Evolutionary conservation across 2,113 vertebrate genomes (phyloP), one percentile per base, ranked within the genome.

Genomic region (Galeopterus variegatus): DNA sequence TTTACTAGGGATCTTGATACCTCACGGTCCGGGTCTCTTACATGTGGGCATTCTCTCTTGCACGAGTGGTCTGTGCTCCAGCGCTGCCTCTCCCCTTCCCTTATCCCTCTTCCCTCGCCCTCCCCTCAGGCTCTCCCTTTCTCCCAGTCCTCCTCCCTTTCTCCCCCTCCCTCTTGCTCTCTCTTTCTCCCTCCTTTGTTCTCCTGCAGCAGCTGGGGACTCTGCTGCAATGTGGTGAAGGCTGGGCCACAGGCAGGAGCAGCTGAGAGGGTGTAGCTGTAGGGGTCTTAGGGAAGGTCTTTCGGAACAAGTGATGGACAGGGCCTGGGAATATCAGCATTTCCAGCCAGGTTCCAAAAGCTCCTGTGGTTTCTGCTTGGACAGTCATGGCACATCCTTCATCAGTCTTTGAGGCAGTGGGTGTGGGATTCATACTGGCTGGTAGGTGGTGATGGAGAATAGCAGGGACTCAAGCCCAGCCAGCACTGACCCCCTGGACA

Each of bases 151-250:
- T 17, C 36, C 36, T 28, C 14, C 28, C 41, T 41, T 23, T n/a
- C 28, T 33, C 12, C 1, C 2, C 2, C 13, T 5, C 45, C n/a
- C 23, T 9, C 24, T 54, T 0, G 0, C 18, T 4, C 13, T 10
- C 23, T 73, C 58, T 52, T 14, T 1, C 62, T n/a, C 10, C 12
- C 11, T 52, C 56, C 0, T 3, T 36, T 58, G 0, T 23, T 70
- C 24, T 73, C n/a, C 86, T 56, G 54, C 21, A 88, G 41, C 69
- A 84, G n/a, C 88, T 72, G 58, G 45, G 87, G 52, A 9, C 70
- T 24, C 19, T 58, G 14, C 41, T 23, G 41, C 58, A 23, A 23
- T 1, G 18, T 65, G 60, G 60, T 36, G 79, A 94, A 58, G 84
- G 41, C 83, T 26, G 70, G 80, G 60, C 69, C 88, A 8, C 36